A percentile compares a stretch with the other conserved stretches of the same genome.
Evolutionary conservation across 2,113 vertebrate species (phyloP).

Genomic region (Hiodon alosoides): DNA sequence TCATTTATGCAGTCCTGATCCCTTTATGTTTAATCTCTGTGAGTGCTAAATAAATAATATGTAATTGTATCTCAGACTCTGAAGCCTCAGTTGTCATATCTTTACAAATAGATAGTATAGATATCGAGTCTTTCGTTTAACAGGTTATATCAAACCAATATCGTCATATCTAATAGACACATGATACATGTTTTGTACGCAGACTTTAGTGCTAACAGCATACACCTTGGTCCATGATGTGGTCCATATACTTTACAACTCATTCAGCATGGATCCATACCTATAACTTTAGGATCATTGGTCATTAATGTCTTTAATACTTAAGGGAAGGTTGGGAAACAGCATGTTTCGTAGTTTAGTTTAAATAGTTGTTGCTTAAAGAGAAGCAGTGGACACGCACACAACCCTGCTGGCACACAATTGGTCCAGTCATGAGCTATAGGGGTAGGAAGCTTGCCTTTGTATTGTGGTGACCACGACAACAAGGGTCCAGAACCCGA

Average conservation of each 20-base stretch:
- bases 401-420: too few species aligned
- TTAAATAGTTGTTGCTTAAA: too few species aligned
- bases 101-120: neutral
- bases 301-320: neutral
- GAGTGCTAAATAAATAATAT: too few species aligned
- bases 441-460: too few species aligned
- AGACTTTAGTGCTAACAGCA: neutral
- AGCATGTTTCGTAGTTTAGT: neutral
- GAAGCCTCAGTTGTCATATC: neutral
- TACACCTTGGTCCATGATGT: neutral
- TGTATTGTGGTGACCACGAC: too few species aligned
- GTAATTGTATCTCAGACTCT: neutral
- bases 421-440: too few species aligned
- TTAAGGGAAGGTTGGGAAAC: neutral
- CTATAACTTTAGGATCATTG: conserved; percentile 22
- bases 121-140: neutral
- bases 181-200: neutral
- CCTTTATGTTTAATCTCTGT: neutral
- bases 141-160: neutral
- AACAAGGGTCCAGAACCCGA: too few species aligned
- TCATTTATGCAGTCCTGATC: neutral
- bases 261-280: conserved; percentile 13
- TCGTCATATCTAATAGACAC: neutral
- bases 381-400: too few species aligned
- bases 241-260: too few species aligned